These are phyloP conservation scores for Catharus bicknelli DNA, from an alignment of 2,113 vertebrate species.

Conservation along the genomic window DNA sequence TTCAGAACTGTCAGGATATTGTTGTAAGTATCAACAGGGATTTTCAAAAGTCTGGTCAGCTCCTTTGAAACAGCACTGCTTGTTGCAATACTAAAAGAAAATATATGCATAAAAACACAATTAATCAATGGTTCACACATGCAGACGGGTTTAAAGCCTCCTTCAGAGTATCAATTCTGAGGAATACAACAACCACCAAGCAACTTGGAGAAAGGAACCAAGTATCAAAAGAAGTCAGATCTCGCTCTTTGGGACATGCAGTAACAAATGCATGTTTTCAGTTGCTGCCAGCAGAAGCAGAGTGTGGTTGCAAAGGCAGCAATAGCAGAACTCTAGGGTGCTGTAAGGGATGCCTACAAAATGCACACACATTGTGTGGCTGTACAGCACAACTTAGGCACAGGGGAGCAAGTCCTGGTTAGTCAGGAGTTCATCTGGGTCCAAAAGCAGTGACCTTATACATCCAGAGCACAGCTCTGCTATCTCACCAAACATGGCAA, in stretches of 20 bases:
- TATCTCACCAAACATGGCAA: background rate
- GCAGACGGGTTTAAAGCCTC: background rate
- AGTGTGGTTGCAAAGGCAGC: background rate
- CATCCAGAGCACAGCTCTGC: background rate
- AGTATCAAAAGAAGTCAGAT: background rate
- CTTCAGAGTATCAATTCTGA: background rate
- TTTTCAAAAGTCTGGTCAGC: conserved; percentile 95
- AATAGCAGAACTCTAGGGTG: background rate
- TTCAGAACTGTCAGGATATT: conserved; percentile 93
- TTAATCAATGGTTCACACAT: background rate
- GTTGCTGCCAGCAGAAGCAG: background rate
- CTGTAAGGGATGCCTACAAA: background rate
- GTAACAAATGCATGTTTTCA: background rate
- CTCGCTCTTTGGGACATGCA: background rate
- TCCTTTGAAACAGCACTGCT: conserved; percentile 98
- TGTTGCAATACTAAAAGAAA: conserved; percentile 88
- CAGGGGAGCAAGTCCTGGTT: background rate
- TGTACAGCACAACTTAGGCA: background rate
- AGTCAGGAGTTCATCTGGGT: background rate
- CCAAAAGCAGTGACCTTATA: background rate
- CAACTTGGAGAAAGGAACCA: background rate
- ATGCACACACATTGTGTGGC: background rate
- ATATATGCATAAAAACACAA: background rate
- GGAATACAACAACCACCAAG: background rate
- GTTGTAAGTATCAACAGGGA: conserved; percentile 97